Conservation (phyloP, 1,140 invertebrate species). For the Zaprionus ghesquierei region DNA sequence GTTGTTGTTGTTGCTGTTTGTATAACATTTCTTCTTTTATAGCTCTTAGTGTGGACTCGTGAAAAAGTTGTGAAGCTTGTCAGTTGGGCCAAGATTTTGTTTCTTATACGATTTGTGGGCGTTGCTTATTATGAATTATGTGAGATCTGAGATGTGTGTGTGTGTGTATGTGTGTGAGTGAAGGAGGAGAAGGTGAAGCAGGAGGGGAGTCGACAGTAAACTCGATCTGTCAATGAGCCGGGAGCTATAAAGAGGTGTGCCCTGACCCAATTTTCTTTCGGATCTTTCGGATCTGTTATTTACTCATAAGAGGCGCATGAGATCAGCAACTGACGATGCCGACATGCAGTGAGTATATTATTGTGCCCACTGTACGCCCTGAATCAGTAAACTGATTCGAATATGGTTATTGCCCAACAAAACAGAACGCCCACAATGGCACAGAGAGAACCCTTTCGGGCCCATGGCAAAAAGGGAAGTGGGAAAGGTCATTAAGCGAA, state of each 20-base stretch:
- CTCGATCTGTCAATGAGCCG: conserved; percentile 52
- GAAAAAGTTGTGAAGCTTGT: conserved; percentile 50
- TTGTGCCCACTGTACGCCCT: conserved; percentile 7
- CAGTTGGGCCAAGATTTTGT: conserved; percentile 25
- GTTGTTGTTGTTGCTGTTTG: conserved; percentile 38
- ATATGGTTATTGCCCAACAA: neutral
- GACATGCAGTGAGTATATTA: conserved; percentile 56
- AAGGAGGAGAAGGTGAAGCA: neutral
- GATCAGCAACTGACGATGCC: conserved; percentile 59
- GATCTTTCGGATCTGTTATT: conserved; percentile 44
- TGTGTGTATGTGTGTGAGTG: conserved; percentile 5
- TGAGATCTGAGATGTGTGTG: conserved; percentile 41
- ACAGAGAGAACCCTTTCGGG: conserved; percentile 32
- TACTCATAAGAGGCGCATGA: conserved; percentile 55
- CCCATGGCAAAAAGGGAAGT: neutral
- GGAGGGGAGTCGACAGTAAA: conserved; percentile 8
- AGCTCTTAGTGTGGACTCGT: conserved; percentile 50
- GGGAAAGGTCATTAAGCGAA: conserved; percentile 35
- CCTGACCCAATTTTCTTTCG: conserved; percentile 62
- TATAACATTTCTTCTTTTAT: conserved; percentile 52
- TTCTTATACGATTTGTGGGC: conserved; percentile 48
- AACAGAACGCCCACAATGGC: conserved; percentile 35
- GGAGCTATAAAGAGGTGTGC: conserved; percentile 69
- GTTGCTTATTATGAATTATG: conserved; percentile 66
- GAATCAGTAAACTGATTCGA: conserved; percentile 22